phyloP scores from a whole-genome alignment of 2,797 vertebrate species.

The Falco peregrinus region DNA sequence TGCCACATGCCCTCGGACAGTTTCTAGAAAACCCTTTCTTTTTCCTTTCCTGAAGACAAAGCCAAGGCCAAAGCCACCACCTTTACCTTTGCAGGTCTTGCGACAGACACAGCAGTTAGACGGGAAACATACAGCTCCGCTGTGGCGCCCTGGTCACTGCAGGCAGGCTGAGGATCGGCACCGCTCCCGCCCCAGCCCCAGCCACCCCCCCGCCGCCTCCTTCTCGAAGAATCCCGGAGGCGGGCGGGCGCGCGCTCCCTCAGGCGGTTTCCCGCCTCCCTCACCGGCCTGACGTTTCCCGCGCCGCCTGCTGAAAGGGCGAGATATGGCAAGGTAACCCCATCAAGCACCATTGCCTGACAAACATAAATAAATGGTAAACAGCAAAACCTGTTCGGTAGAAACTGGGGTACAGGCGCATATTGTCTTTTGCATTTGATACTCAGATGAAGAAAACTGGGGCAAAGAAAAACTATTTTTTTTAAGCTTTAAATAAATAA shows the following conservation, averaged over 20 bases:
- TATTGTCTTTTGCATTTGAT: rapidly evolving
- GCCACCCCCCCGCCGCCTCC: too few relatives aligned
- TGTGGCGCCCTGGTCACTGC: rapidly evolving
- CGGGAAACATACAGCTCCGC: rapidly evolving
- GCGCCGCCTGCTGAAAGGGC: rapidly evolving
- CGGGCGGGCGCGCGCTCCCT: neutral
- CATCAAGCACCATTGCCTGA: rapidly evolving
- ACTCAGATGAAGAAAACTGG: rapidly evolving
- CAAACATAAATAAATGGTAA: rapidly evolving
- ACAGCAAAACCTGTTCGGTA: rapidly evolving
- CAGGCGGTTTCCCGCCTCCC: rapidly evolving
- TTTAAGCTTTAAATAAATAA: neutral
- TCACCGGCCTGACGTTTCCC: too few relatives aligned
- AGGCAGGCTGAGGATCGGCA: too few relatives aligned
- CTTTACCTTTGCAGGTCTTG: rapidly evolving
- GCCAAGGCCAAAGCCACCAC: rapidly evolving
- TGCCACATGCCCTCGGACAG: too few relatives aligned
- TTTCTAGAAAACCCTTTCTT: rapidly evolving
- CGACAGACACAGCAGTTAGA: too few relatives aligned
- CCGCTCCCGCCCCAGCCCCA: too few relatives aligned
- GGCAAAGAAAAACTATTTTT: neutral
- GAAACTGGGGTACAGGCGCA: rapidly evolving
- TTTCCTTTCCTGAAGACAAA: rapidly evolving
- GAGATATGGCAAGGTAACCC: too few relatives aligned
- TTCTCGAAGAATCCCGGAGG: neutral